These are phyloP conservation scores for Cerastis leucographa DNA, from an alignment of 2,888 invertebrate species.

Conservation along the genomic window DNA sequence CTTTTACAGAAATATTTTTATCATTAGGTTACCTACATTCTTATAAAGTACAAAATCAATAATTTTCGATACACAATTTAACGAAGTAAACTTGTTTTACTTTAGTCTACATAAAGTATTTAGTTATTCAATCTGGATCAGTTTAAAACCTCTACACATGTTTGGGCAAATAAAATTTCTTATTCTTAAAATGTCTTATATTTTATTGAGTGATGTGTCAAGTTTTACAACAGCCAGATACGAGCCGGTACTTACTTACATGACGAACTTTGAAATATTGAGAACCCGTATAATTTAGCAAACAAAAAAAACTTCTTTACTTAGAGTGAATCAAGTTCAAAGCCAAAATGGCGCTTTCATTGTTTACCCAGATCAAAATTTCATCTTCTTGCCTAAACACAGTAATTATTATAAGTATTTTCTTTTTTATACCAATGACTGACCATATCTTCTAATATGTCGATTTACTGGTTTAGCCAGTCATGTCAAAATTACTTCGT, in stretches of 20 bases:
- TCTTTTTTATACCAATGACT: not conserved
- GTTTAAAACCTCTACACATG: not conserved
- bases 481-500: not conserved
- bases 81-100: not conserved
- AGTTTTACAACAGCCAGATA: not conserved
- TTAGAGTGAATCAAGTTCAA: not conserved
- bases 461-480: not conserved
- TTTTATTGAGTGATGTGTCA: not conserved
- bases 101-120: not conserved
- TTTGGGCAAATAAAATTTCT: no score
- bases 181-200: not conserved
- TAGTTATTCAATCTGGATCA: not conserved
- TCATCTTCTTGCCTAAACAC: not conserved
- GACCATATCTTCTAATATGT: not conserved
- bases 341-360: not conserved
- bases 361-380: not conserved
- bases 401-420: not conserved
- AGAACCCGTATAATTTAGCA: not conserved
- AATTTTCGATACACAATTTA: not conserved
- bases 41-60: not conserved
- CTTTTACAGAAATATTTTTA: not conserved
- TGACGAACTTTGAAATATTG: not conserved
- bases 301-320: not conserved
- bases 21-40: no score
- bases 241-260: not conserved